Evolutionary conservation across 2,113 vertebrate genomes (phyloP), one percentile per base, ranked within the genome.

Genomic region (Bos javanicus): DNA sequence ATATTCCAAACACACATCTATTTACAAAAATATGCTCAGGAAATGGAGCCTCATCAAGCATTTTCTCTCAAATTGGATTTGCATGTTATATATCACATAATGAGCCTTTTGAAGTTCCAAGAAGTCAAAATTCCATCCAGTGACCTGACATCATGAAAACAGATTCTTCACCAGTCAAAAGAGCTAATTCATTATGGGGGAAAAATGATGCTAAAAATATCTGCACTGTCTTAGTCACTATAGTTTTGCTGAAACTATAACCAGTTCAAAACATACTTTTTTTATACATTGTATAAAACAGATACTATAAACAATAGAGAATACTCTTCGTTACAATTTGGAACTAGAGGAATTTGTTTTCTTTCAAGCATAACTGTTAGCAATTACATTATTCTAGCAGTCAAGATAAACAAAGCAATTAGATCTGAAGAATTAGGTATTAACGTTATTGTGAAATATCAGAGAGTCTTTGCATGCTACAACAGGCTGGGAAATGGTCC

Each of bases 61-160:
- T 91, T 92, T 96, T 81, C 86, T 98, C 78, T 87, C 43, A 94
- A 89, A 93, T 91, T 80, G 87, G 43, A 95, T 87, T 91, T 94
- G 96, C 86, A 64, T 93, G 52, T 83, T 92, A 30, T 62, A 26
- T 71, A 83, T 94, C 54, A 74, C 25, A 96, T 88, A 97, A 97
- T 93, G 64, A 97, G 74, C 50, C 78, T 94, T 96, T 91, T 96
- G 92, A 97, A 96, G 64, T 86, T 94, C 33, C 13, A 71, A 83
- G 93, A 97, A 76, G 48, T 91, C 76, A 85, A 95, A 98, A 96
- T 96, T 94, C 82, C 84, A 88, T 87, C 80, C 67, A 93, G 19
- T 84, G 89, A 83, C 86, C 56, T 91, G 76, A 83, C 11, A 56
- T 88, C 52, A 83, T 64, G 11, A 95, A 97, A 93, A 91, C 89